Evolutionary conservation across 2,797 vertebrate genomes (phyloP), one percentile per base, ranked within the genome.

Genomic region (Enteromius thamalakanensis): DNA sequence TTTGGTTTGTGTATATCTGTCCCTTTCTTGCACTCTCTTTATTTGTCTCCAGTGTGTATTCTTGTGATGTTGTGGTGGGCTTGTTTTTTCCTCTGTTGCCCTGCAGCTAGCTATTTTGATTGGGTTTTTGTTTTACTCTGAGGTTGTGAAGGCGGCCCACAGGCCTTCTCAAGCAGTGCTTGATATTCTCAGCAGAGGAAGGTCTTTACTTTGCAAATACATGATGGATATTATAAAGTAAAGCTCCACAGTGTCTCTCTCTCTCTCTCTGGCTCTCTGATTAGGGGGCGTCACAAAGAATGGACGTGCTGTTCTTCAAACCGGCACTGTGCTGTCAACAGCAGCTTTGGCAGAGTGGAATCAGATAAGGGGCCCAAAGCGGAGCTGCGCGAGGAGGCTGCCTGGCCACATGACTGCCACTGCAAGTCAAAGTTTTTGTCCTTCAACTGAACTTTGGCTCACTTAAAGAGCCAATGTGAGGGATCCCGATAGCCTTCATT

Each of bases 401-500:
- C 29, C 91, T 94, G 96, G 94, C 93, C 96, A 95, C 96, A 96
- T 97, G 97, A 98, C 96, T 95, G 92, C 93, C 92, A 95, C 90
- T 92, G 91, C 92, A 94, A 95, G 96, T 95, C 94, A 91, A 88
- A 91, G 82, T 84, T 89, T 89, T 93, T 96, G 96, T 93, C 97
- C 97, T 98, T 98, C 96, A 97, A 91, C 90, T 97, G 96, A 98
- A 99, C 97, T 97, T 97, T 96, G 95, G 92, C 96, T 97, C 90
- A 97, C 92, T 97, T 95, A 91, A 85, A 81, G 79, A 78, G 67
- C 53, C 15, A 21, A 53, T 78, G 40, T 51, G n/a, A 70, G 65
- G 40, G 65, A 40, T 42, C 19, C 12, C 6, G 34, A 69, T 80
- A 83, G 55, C 70, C 55, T 45, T 69, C 79, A 69, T 65, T 72